Evolutionary conservation across 2,113 vertebrate species (phyloP), one percentile per base, ranked within the genome.

Genomic region (Odontesthes bonariensis): DNA sequence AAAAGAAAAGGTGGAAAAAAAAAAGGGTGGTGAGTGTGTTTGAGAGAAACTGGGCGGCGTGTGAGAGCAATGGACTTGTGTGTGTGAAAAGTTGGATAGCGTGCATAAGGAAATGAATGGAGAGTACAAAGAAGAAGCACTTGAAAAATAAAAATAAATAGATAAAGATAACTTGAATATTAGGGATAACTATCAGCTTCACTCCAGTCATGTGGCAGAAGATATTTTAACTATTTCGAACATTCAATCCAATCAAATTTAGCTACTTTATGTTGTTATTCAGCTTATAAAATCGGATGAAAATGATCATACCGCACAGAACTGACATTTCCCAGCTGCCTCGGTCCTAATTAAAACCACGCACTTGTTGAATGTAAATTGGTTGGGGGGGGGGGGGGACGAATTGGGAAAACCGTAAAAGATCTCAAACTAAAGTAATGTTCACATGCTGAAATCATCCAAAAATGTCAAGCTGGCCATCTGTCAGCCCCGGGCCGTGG

Each of bases 21-120:
- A 60, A 23, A 27, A 74, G 62, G 38, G 44, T 23, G 44, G 31
- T 0, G 32, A 69, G 53, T 38, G 69, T 44, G 52, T 77, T 32
- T 52, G 67, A 73, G 67, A 73, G 49, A 40, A 75, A 81, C 63
- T 77, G 68, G 56, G 44, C 64, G 33, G 35, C 17, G 60, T 12
- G 64, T 71, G 47, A 82, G 23, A 75, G 47, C 51, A 71, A 87
- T 71, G 61, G 32, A 62, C 74, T 40, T 58, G 33, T 56, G 73
- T 57, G 63, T 66, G 66, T 79, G 75, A 74, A 66, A 59, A 51
- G 49, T 67, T 69, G 22, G 47, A 62, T 46, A 20, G 58, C 42
- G 51, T 58, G 56, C 81, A 66, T 81, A 52, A 76, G 52, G 42
- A 42, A 51, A 46, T 54, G 40, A 46, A 14, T n/a, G 44, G 27